Evolutionary conservation across 2,797 vertebrate species (phyloP).

Genomic region (Pseudochromis fuscus): DNA sequence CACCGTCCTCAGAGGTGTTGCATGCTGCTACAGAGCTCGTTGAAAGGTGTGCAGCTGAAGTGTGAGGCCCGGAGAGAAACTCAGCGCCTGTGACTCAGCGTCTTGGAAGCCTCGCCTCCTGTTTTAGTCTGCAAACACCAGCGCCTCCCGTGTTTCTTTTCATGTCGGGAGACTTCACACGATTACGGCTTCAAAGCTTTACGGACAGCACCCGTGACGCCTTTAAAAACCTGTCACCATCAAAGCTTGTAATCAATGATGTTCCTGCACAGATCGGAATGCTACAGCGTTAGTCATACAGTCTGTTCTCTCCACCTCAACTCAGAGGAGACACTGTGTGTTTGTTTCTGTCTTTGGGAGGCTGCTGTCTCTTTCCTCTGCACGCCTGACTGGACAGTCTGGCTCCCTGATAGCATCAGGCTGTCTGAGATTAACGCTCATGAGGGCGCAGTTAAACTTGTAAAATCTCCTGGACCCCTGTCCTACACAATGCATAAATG

Average conservation of each 20-base stretch:
- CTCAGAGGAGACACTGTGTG: conserved; percentile 23
- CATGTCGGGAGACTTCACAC: conserved; percentile 55
- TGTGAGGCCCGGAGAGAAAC: conserved; percentile 41
- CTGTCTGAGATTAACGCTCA: conserved; percentile 77
- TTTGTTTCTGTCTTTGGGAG: conserved; percentile 63
- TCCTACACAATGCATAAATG: conserved; percentile 61
- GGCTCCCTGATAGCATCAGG: conserved; percentile 82
- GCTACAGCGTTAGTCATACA: conserved; percentile 48
- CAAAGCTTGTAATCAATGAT: conserved; percentile 30
- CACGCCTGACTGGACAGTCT: conserved; percentile 69
- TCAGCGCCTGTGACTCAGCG: conserved; percentile 66
- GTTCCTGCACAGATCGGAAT: conserved; percentile 19
- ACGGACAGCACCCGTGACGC: conserved; percentile 1
- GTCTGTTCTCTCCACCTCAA: conserved; percentile 42
- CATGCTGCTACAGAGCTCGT: conserved; percentile 20
- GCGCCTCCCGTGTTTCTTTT: conserved; percentile 47
- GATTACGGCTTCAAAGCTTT: conserved; percentile 25
- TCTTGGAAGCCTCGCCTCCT: conserved; percentile 41
- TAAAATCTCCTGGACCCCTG: conserved; percentile 57
- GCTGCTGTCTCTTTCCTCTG: conserved; percentile 65
- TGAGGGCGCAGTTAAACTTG: conserved; percentile 78
- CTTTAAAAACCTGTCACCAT: conserved; percentile 40
- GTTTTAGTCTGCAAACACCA: conserved; percentile 48
- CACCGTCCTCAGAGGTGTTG: conserved; percentile 21
- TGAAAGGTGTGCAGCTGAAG: conserved; percentile 6